These are phyloP conservation scores for Limnephilus rhombicus DNA, from an alignment of 2,888 invertebrate species.

Conservation along the genomic window DNA sequence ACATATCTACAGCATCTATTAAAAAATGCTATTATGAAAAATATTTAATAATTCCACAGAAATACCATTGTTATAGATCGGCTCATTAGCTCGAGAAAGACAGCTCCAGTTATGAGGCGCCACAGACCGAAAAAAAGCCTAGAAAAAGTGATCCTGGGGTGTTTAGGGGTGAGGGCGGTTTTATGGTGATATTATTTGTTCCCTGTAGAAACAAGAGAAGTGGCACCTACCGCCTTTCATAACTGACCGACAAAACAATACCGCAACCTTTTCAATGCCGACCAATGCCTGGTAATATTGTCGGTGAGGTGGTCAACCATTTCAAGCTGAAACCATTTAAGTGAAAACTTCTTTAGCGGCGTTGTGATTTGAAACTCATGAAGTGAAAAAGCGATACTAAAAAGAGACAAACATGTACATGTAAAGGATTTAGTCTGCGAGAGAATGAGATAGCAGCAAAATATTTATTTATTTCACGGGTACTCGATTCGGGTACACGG, in stretches of 20 bases:
- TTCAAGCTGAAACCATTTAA: background rate
- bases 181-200: slow-evolving; percentile 20
- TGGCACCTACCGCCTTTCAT: slow-evolving; percentile 50
- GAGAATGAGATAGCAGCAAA: too few species aligned
- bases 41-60: slow-evolving; percentile 1
- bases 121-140: background rate
- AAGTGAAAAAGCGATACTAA: too few species aligned
- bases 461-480: too few species aligned
- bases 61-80: background rate
- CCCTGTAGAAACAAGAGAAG: slow-evolving; percentile 10
- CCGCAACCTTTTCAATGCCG: slow-evolving; percentile 55
- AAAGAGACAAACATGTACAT: too few species aligned
- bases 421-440: too few species aligned
- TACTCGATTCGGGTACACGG: too few species aligned
- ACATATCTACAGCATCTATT: background rate
- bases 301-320: background rate
- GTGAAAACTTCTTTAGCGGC: too few species aligned
- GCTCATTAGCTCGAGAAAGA: slow-evolving; percentile 16
- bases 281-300: background rate
- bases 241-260: slow-evolving; percentile 60
- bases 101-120: slow-evolving; percentile 11
- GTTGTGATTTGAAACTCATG: too few species aligned
- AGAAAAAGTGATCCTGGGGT: background rate
- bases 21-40: background rate
- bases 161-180: background rate